Conservation (phyloP, 2,888 invertebrate genomes). For the Tinea trinotella region DNA sequence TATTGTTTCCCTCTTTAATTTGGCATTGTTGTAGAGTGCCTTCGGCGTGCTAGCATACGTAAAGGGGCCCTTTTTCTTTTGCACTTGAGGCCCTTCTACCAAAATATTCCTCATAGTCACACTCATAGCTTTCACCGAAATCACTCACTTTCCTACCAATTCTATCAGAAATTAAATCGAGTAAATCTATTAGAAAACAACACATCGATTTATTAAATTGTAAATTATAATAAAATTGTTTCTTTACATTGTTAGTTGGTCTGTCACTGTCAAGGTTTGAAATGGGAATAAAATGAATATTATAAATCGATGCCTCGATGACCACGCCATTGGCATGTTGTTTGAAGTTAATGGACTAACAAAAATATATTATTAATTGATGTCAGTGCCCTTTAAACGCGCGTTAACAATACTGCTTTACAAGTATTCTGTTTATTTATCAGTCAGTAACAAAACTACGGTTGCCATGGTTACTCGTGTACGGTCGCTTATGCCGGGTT, state of each 20-base stretch:
- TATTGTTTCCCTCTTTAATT: constrained; percentile 57
- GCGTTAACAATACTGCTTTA: constrained; percentile 19
- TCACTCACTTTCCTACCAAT: not conserved
- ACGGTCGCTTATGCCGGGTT: not conserved
- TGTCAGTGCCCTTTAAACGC: constrained; percentile 3
- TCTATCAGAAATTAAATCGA: constrained; percentile 31
- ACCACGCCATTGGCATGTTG: not conserved
- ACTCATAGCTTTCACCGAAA: constrained; percentile 35
- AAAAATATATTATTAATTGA: not conserved
- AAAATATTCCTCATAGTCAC: constrained; percentile 53
- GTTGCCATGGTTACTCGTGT: not conserved
- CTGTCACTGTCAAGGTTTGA: constrained; percentile 15
- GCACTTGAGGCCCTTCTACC: constrained; percentile 52
- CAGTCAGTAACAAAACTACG: not conserved
- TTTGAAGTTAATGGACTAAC: not conserved
- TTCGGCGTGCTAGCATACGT: constrained; percentile 75
- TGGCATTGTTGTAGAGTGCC: constrained; percentile 72
- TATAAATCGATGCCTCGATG: constrained; percentile 2
- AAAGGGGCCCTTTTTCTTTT: constrained; percentile 56
- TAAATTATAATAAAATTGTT: constrained; percentile 6
- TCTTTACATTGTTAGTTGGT: constrained; percentile 1
- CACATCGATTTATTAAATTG: constrained; percentile 36
- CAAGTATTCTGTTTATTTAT: constrained; percentile 14
- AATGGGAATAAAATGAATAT: not conserved
- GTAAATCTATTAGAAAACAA: constrained; percentile 40